phyloP scores from a whole-genome alignment of 2,797 vertebrate species.

The Paramormyrops hopkinsi region DNA sequence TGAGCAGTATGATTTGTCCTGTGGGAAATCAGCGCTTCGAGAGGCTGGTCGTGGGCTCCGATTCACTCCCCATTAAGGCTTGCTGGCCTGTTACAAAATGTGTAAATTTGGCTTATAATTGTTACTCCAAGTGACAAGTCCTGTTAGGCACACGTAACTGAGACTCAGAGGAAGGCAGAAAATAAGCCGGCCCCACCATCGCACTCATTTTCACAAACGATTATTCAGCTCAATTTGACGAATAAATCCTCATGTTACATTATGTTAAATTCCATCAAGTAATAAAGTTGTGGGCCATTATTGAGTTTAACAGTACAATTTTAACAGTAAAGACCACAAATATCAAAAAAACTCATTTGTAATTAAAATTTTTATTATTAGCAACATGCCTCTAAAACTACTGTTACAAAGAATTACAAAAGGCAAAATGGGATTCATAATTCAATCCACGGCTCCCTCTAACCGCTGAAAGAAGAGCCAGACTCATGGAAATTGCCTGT shows the following conservation, averaged over 20 bases:
- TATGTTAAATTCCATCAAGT: not conserved
- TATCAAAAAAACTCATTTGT: not conserved
- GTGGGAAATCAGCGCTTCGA: not conserved
- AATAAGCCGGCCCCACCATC: not conserved
- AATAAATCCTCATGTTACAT: not conserved
- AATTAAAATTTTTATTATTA: not conserved
- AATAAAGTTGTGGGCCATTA: not conserved
- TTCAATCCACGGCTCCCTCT: not conserved
- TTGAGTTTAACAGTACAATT: not conserved
- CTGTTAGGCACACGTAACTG: not conserved
- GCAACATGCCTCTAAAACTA: not conserved
- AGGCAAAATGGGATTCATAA: not conserved
- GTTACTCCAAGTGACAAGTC: not conserved
- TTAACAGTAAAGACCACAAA: not conserved
- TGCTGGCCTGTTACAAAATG: slow-evolving; percentile 1
- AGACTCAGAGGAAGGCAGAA: too few relatives aligned
- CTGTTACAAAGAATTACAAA: not conserved
- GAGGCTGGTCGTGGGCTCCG: not conserved
- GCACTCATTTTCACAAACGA: not conserved
- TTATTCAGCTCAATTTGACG: not conserved
- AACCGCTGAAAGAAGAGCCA: not conserved
- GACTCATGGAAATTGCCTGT: not conserved
- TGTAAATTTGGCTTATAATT: slow-evolving; percentile 2
- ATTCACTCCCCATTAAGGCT: not conserved
- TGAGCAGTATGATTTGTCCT: not conserved